Base-by-base conservation (phyloP, 1,140 invertebrate species). In the Monomorium pharaonis region DNA sequence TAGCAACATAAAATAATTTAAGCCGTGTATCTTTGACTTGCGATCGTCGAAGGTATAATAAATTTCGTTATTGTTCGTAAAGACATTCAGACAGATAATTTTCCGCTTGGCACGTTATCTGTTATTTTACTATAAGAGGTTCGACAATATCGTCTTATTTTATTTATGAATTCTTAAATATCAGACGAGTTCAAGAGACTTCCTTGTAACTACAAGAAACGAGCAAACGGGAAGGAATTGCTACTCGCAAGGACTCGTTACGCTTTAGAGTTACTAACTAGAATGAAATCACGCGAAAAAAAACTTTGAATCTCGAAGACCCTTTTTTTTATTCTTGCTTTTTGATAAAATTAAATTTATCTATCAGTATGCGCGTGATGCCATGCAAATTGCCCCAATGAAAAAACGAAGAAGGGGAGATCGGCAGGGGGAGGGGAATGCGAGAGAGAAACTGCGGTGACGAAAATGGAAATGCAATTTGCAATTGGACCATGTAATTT, bases 401-500 rank as follows among this genome's bases (percentile, higher is more conserved):
- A 62, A 75, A 84, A 74, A 76, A 65, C 18, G 6, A 37, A 44
- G 9, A n/a, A 44, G 18, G 33, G n/a, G 21, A 63, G 3, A n/a
- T n/a, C n/a, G n/a, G n/a, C n/a, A n/a, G 18, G 12, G 27, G 27
- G 9, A 12, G 6, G 24, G 10, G 18, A n/a, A n/a, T n/a, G 75
- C 54, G 42, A 18, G 3, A 18, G n/a, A 10, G 16, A 4, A 42
- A 33, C 42, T 67, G 77, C 77, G 33, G 54, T 14, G 27, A 72
- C 51, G 75, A 51, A 51, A 80, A 84, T 74, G 72, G 88, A 90
- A 69, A 89, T 65, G 72, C 44, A 42, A 86, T 87, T 86, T 85
- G 49, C 63, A 67, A 84, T 86, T 69, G 75, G 49, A 33, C 42
- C 70, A 74, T 63, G 76, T 87, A 89, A 89, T 90, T 90, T 89